Conservation (phyloP, 2,113 vertebrate genomes). For the Merops nubicus region DNA sequence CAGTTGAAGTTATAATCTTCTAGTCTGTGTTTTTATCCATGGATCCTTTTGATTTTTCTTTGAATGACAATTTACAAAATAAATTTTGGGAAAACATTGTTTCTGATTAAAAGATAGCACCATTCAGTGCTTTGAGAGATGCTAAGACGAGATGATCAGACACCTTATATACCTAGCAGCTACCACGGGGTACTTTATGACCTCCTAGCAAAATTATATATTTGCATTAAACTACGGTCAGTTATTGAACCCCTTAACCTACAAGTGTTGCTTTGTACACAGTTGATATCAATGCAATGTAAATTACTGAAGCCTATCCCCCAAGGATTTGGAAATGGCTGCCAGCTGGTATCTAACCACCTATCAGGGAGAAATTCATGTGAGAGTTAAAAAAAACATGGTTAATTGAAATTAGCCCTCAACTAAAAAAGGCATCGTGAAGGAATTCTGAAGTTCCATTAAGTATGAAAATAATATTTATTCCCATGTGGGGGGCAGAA, state of each 20-base stretch:
- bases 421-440: slow-evolving; percentile 1
- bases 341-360: no score
- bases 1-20: neutral
- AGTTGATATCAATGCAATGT: neutral
- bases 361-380: neutral
- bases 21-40: neutral
- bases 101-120: neutral
- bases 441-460: slow-evolving; percentile 33
- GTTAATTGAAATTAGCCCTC: slow-evolving; percentile 48
- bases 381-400: slow-evolving; percentile 14
- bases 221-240: neutral
- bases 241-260: neutral
- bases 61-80: neutral
- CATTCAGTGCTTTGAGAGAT: neutral
- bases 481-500: neutral
- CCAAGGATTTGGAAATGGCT: neutral
- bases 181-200: neutral
- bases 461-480: slow-evolving; percentile 36
- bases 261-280: neutral
- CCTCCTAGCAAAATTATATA: neutral
- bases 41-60: neutral
- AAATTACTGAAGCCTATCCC: neutral
- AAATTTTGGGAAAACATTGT: neutral
- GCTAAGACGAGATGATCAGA: neutral
- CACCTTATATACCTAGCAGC: neutral